phyloP scores from a whole-genome alignment of 2,797 vertebrate species.

The Molossus molossus region DNA sequence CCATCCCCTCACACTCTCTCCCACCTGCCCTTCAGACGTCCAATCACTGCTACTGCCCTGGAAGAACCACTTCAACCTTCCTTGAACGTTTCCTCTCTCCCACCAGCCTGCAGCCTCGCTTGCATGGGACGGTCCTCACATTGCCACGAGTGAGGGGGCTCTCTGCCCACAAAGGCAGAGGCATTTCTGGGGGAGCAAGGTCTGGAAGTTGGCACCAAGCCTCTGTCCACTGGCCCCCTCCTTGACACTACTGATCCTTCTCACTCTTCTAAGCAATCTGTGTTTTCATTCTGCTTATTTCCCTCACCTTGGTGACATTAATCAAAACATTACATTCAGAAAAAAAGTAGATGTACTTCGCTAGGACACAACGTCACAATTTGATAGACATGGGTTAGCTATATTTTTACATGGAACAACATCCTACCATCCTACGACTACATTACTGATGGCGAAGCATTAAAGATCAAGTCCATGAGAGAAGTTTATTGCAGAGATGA shows the following conservation, averaged over 20 bases:
- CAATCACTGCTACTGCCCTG: not conserved
- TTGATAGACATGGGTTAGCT: not conserved
- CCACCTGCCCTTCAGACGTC: not conserved
- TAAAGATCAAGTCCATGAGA: not conserved
- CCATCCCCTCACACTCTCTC: not conserved
- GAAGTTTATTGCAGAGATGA: not conserved
- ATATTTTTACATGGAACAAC: conserved; percentile 42
- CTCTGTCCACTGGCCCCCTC: not conserved
- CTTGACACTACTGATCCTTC: not conserved
- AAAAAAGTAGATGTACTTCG: not conserved
- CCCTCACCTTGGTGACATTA: not conserved
- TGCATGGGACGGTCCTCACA: not conserved
- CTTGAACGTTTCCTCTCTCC: not conserved
- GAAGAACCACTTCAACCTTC: not conserved
- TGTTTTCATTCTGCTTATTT: not conserved
- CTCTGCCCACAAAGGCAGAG: not conserved
- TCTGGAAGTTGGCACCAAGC: not conserved
- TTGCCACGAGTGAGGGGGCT: not conserved
- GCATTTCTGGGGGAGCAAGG: not conserved
- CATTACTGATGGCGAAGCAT: not conserved
- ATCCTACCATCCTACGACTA: not conserved
- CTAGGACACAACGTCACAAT: not conserved
- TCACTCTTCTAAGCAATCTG: not conserved
- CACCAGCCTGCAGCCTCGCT: not conserved
- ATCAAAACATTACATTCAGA: conserved; percentile 8